Conservation (phyloP, 2,888 invertebrate species). For the Sipha maydis region DNA sequence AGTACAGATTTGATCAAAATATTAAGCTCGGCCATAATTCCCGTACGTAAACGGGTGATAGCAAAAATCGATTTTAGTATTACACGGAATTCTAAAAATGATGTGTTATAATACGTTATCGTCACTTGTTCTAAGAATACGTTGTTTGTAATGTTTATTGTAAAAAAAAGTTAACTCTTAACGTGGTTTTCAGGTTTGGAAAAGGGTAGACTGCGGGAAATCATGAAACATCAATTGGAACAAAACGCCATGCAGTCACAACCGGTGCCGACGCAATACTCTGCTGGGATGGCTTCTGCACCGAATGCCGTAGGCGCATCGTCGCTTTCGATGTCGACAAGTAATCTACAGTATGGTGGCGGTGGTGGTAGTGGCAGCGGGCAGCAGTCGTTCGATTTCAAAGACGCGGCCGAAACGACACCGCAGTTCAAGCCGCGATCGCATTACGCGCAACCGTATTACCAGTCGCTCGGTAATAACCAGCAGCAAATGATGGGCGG, state of each 20-base stretch:
- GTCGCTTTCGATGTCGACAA: neutral
- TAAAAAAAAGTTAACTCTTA: neutral
- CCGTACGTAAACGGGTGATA: too few relatives aligned
- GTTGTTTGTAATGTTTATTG: too few relatives aligned
- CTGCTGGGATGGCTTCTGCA: neutral
- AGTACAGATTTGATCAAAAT: too few relatives aligned
- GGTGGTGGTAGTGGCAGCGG: neutral
- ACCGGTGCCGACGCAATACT: conserved; percentile 6
- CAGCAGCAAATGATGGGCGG: conserved; percentile 65
- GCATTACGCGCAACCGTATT: conserved; percentile 55
- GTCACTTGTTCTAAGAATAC: too few relatives aligned
- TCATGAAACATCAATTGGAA: conserved; percentile 61
- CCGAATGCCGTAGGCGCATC: neutral
- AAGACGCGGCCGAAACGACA: conserved; percentile 26
- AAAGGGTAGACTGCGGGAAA: conserved; percentile 62
- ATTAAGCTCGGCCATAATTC: too few relatives aligned
- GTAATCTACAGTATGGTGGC: neutral
- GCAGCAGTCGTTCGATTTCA: neutral
- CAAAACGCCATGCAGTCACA: conserved; percentile 36
- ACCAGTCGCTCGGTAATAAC: conserved; percentile 62
- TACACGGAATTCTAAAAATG: too few relatives aligned
- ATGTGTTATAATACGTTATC: too few relatives aligned
- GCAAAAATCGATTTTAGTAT: too few relatives aligned
- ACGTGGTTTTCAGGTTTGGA: conserved; percentile 60
- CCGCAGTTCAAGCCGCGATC: conserved; percentile 50